These are phyloP conservation scores for Chromoteleia sp. DNA, from an alignment of 2,888 invertebrate species.

Conservation along the genomic window DNA sequence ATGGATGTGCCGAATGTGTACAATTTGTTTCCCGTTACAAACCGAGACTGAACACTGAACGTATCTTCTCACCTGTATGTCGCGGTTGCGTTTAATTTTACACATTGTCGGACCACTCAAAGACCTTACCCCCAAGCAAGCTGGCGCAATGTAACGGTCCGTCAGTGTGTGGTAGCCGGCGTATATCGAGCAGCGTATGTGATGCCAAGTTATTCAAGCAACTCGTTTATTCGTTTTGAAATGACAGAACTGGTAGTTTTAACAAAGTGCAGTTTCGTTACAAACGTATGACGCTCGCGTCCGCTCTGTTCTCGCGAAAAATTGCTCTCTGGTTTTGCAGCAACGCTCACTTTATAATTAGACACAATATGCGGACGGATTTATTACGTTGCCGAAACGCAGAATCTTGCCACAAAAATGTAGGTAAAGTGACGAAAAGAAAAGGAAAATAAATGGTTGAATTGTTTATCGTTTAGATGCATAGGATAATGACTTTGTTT, in stretches of 20 bases:
- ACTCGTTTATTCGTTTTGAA: neutral
- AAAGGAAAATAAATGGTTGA: neutral
- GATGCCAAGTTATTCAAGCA: neutral
- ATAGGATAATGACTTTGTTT: slow-evolving; percentile 52
- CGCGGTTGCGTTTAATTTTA: neutral
- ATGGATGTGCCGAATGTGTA: too few relatives aligned
- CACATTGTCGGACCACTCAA: neutral
- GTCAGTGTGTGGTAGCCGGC: slow-evolving; percentile 2
- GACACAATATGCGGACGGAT: too few relatives aligned
- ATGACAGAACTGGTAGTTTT: neutral
- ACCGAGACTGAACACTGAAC: too few relatives aligned
- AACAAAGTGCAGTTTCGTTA: neutral
- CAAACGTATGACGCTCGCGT: slow-evolving; percentile 1
- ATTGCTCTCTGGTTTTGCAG: neutral
- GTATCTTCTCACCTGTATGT: too few relatives aligned
- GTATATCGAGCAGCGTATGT: neutral
- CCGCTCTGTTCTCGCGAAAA: too few relatives aligned
- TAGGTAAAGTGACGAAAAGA: neutral
- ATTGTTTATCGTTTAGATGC: too few relatives aligned
- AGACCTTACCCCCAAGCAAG: neutral
- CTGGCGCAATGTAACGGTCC: neutral
- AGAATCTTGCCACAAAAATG: neutral
- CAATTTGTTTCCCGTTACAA: too few relatives aligned
- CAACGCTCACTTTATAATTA: slow-evolving; percentile 6
- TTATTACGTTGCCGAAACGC: too few relatives aligned